Percentiles rank a stretch among this genome's conserved stretches.
Conservation (phyloP, 2,888 invertebrate genomes). For the Dendrolimus pini region DNA sequence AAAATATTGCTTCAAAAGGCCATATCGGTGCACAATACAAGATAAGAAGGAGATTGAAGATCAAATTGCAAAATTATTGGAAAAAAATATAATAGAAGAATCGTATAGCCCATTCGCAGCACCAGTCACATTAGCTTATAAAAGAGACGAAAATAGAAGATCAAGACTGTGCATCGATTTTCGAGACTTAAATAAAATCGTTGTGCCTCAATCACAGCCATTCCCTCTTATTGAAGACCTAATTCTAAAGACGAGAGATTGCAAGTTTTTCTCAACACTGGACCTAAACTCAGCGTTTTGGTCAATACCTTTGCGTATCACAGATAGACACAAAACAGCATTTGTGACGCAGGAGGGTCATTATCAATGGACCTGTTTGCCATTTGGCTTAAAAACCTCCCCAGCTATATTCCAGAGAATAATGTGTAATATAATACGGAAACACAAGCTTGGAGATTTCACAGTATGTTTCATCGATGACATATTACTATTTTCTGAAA, state of each 20-base stretch:
- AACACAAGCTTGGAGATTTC: slow-evolving; percentile 6
- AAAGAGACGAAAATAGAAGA: no score
- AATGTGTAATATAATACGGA: slow-evolving; percentile 8
- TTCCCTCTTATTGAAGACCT: slow-evolving; percentile 30
- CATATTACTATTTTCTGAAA: slow-evolving; percentile 1
- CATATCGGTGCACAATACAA: no score
- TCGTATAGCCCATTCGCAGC: slow-evolving; percentile 19
- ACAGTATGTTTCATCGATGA: slow-evolving; percentile 1
- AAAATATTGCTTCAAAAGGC: not conserved
- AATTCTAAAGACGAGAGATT: slow-evolving; percentile 26
- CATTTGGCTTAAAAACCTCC: not conserved
- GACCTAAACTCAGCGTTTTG: slow-evolving; percentile 39
- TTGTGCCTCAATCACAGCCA: no score
- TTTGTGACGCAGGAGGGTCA: no score
- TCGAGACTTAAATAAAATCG: no score
- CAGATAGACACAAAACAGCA: slow-evolving; percentile 27
- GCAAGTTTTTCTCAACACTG: slow-evolving; percentile 29
- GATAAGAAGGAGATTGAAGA: no score
- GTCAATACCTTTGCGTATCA: slow-evolving; percentile 28
- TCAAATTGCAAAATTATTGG: slow-evolving; percentile 13
- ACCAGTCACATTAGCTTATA: slow-evolving; percentile 20
- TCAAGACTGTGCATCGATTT: no score
- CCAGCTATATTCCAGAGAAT: slow-evolving; percentile 1
- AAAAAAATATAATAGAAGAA: slow-evolving; percentile 11
- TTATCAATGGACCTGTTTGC: slow-evolving; percentile 16